Evolutionary conservation across 2,797 vertebrate genomes (phyloP), one percentile per base, ranked within the genome.

Genomic region (Lithobates sylvaticus): DNA sequence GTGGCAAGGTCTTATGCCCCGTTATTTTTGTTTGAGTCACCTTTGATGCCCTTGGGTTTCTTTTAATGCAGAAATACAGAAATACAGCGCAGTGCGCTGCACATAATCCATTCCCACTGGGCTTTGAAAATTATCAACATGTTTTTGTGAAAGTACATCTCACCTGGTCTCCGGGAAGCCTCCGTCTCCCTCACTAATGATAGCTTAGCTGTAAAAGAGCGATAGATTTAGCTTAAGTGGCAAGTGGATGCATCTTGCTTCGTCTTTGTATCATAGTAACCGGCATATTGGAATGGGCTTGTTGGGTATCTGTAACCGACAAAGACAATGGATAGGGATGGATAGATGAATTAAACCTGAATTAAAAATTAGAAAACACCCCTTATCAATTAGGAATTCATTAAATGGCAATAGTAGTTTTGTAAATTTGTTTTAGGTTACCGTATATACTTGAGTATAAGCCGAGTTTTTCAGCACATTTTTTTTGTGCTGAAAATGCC

Each of bases 41-140:
- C 21, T 23, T 18, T 54, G 4, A 54, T 54, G 21, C 54, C 21
- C 1, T 7, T 23, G 2, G 50, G 15, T 5, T 5, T 54, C 7
- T n/a, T 36, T 61, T 21, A 23, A 61, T 23, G 54, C 54, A 9
- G 6, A 61, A 21, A 9, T 34, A 44, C 54, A 9, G 6, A 61
- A 21, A 9, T 34, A 44, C 6, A 15, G 23, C 13, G 67, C 42
- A 34, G 4, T 34, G 18, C 70, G 12, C 21, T 54, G 67, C 58
- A 50, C 10, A 12, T 50, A 34, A 50, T 42, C 3, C 27, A 13
- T 18, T 47, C 69, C 65, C 27, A 69, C 78, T 50, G 78, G 78
- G 78, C 78, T 69, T 42, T 47, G 65, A 42, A 68, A 32, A 26
- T 69, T 69, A 80, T 80, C 78, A 80, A 70, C 78, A 80, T 58